Evolutionary conservation across 2,113 vertebrate genomes (phyloP).

Genomic region (Rattus rattus): DNA sequence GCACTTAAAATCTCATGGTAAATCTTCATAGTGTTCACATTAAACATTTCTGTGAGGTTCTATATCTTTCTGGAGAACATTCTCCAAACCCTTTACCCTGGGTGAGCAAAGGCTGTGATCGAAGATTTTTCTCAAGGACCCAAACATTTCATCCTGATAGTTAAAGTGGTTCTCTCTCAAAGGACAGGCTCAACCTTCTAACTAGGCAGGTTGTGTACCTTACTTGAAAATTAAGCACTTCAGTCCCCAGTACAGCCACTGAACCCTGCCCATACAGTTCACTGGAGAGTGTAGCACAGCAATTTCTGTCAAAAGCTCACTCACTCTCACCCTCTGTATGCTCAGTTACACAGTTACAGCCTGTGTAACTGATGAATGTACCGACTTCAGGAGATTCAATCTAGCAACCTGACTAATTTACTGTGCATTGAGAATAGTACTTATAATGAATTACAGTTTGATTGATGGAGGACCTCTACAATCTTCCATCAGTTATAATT

Average conservation of each 20-base stretch:
- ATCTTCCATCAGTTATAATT: not conserved
- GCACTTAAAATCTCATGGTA: not conserved
- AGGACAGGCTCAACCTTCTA: not conserved
- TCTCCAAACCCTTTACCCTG: not conserved
- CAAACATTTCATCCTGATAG: not conserved
- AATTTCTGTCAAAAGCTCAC: not conserved
- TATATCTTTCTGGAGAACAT: not conserved
- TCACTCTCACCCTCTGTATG: too few relatives aligned
- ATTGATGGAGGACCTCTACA: not conserved
- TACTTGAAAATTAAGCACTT: not conserved
- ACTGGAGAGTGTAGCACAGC: accelerated
- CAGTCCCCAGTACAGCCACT: accelerated
- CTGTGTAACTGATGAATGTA: not conserved
- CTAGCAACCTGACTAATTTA: not conserved
- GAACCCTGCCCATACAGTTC: not conserved
- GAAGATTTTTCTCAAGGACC: not conserved
- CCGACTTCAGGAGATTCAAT: not conserved
- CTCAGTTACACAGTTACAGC: not conserved
- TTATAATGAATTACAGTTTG: not conserved
- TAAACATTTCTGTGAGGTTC: not conserved
- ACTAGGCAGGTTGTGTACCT: not conserved
- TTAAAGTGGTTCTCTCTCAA: not conserved
- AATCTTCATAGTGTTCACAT: not conserved
- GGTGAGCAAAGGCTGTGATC: not conserved
- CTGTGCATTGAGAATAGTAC: not conserved